Conservation (phyloP, 2,888 invertebrate genomes). For the Apamea anceps region DNA sequence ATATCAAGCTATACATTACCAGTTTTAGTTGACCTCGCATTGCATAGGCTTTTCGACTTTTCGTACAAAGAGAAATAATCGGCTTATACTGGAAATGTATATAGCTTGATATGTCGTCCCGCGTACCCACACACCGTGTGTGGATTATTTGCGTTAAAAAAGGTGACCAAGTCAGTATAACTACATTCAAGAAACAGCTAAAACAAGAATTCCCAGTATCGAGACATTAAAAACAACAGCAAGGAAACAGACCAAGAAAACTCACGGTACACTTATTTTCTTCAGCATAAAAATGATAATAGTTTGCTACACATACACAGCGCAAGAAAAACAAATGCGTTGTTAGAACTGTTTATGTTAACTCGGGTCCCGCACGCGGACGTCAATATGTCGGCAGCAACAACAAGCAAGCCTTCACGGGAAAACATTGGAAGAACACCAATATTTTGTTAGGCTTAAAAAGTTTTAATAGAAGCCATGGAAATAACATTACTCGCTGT, state of each 20-base stretch:
- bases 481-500: slow-evolving; percentile 62
- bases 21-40: too few species aligned
- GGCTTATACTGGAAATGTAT: too few species aligned
- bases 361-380: slow-evolving; percentile 33
- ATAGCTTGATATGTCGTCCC: too few species aligned
- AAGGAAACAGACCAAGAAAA: slow-evolving; percentile 14
- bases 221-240: slow-evolving; percentile 18
- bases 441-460: slow-evolving; percentile 70
- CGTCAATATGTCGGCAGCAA: slow-evolving; percentile 54
- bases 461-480: slow-evolving; percentile 74
- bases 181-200: slow-evolving; percentile 12
- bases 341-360: slow-evolving; percentile 56
- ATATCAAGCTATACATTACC: too few species aligned
- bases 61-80: too few species aligned
- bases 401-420: slow-evolving; percentile 50
- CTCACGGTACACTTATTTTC: slow-evolving; percentile 28
- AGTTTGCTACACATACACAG: slow-evolving; percentile 30
- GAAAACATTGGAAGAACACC: slow-evolving; percentile 57
- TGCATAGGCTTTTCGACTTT: too few species aligned
- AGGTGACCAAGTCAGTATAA: background rate
- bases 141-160: background rate
- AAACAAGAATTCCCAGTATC: background rate
- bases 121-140: background rate
- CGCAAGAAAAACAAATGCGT: slow-evolving; percentile 58
- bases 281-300: slow-evolving; percentile 43